Conservation (phyloP, 2,113 vertebrate species). For the Plestiodon gilberti region DNA sequence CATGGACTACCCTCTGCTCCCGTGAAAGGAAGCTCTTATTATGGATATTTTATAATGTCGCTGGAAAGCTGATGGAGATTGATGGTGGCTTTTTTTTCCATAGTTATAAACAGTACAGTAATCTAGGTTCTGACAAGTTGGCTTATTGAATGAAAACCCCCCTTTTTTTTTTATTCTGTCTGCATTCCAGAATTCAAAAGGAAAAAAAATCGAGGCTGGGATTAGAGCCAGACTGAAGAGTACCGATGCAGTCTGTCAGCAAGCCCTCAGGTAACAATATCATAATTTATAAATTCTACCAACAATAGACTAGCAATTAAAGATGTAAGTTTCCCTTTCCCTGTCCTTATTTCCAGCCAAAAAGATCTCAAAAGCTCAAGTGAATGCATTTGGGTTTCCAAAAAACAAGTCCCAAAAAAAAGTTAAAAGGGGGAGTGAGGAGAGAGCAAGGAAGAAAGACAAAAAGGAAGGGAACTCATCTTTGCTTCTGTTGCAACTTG, state of each 20-base stretch:
- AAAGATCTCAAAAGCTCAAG: conserved; percentile 50
- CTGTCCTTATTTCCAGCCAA: conserved; percentile 52
- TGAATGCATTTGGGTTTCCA: conserved; percentile 33
- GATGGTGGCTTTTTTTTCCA: conserved; percentile 50
- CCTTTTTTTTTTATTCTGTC: conserved; percentile 57
- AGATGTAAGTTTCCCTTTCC: conserved; percentile 52
- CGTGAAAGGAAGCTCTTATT: conserved; percentile 43
- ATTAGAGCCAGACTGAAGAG: conserved; percentile 69
- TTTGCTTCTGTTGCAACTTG: conserved; percentile 64
- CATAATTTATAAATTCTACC: conserved; percentile 75
- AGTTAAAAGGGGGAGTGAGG: background rate
- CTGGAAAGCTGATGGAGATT: conserved; percentile 45
- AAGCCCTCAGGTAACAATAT: conserved; percentile 79
- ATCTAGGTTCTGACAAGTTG: conserved; percentile 74
- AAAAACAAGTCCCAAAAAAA: conserved; percentile 42
- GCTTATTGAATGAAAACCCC: conserved; percentile 68
- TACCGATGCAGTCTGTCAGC: conserved; percentile 76
- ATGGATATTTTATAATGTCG: conserved; percentile 44
- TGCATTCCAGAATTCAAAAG: conserved; percentile 77
- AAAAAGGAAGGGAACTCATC: conserved; percentile 7
- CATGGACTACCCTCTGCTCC: conserved; percentile 48
- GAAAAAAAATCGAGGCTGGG: conserved; percentile 54
- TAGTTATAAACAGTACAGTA: conserved; percentile 51
- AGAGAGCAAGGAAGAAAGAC: background rate
- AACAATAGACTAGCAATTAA: conserved; percentile 77